These are phyloP conservation scores for Oxygymnocypris stewartii DNA, from an alignment of 2,113 vertebrate species.

Conservation along the genomic window DNA sequence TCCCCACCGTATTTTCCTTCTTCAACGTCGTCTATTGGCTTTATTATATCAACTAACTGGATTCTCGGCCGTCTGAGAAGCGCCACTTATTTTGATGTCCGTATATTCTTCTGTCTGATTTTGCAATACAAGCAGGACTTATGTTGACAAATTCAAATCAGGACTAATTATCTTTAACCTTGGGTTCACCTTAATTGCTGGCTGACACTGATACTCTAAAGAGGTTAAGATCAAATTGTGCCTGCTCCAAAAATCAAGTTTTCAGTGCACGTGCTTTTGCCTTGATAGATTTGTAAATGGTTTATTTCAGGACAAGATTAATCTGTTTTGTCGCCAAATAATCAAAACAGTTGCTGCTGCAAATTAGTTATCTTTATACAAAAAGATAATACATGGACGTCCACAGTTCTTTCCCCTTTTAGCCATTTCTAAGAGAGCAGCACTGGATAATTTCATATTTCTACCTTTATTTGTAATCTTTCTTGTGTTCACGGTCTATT, in stretches of 20 bases:
- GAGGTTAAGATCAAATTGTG: slow-evolving; percentile 70
- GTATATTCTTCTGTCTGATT: slow-evolving; percentile 64
- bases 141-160: slow-evolving; percentile 71
- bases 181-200: slow-evolving; percentile 90
- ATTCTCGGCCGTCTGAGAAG: neutral
- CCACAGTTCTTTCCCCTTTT: neutral
- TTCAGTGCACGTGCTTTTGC: slow-evolving; percentile 46
- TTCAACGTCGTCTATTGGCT: slow-evolving; percentile 99
- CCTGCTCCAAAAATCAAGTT: slow-evolving; percentile 66
- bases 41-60: slow-evolving; percentile 94
- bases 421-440: neutral
- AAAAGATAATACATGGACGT: neutral
- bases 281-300: slow-evolving; percentile 48
- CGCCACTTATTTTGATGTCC: slow-evolving; percentile 1
- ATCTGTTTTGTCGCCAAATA: slow-evolving; percentile 37
- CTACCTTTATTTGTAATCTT: neutral
- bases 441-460: neutral
- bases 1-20: slow-evolving; percentile 96
- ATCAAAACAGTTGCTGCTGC: slow-evolving; percentile 2
- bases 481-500: neutral
- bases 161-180: slow-evolving; percentile 78
- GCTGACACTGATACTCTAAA: slow-evolving; percentile 73
- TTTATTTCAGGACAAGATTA: slow-evolving; percentile 43
- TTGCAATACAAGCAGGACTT: slow-evolving; percentile 83
- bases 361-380: neutral